These are phyloP conservation scores for Chironomus tepperi DNA, from an alignment of 1,140 invertebrate genomes.

Conservation along the genomic window DNA sequence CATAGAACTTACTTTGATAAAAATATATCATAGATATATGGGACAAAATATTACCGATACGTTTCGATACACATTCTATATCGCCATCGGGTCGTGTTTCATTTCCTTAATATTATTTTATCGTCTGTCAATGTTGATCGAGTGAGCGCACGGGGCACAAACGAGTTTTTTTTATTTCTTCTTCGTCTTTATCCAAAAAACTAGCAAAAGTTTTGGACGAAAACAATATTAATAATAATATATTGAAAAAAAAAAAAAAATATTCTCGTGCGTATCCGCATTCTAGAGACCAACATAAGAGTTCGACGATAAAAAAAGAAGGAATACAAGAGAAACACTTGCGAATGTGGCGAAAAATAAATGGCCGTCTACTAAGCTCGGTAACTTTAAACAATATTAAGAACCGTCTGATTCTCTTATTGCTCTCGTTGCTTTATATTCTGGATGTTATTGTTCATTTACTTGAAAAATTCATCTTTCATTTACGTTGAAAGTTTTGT, in stretches of 20 bases:
- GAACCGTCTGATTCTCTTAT: background rate
- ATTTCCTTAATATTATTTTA: background rate
- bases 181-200: no score
- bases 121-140: background rate
- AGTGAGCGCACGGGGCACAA: no score
- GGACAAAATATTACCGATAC: conserved; percentile 69
- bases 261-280: background rate
- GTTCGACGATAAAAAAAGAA: background rate
- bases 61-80: conserved; percentile 40
- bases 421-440: background rate
- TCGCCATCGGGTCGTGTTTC: background rate
- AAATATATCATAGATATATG: conserved; percentile 96
- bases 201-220: no score
- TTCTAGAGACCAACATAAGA: background rate
- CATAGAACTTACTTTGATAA: conserved; percentile 79
- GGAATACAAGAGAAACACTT: background rate
- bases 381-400: background rate
- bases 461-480: background rate
- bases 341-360: background rate
- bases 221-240: no score
- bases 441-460: no score
- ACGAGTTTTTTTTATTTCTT: no score
- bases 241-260: no score
- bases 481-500: background rate
- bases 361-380: background rate